phyloP scores from a whole-genome alignment of 1,140 invertebrate species.

The Drosophila lacertosa region DNA sequence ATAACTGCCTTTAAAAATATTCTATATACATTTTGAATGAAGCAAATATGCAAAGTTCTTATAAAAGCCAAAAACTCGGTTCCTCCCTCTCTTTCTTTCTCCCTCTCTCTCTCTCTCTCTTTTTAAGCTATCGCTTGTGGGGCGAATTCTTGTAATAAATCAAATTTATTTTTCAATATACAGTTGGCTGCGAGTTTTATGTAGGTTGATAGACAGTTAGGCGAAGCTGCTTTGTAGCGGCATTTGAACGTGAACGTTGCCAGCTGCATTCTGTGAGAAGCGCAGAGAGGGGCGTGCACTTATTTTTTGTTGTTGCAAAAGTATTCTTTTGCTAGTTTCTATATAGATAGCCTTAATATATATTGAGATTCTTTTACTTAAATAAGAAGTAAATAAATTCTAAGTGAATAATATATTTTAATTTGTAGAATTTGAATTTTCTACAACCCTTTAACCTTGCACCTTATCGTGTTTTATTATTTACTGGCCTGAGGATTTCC shows the following conservation, averaged over 20 bases:
- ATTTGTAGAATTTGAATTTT: too few species aligned
- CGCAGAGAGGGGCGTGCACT: neutral
- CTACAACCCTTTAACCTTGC: too few species aligned
- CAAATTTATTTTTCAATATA: constrained; percentile 66
- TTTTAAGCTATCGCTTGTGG: too few species aligned
- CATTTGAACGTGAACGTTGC: neutral
- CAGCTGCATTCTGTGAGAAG: constrained; percentile 1
- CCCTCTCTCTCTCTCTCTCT: neutral
- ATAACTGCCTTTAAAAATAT: constrained; percentile 66
- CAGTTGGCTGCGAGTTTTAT: constrained; percentile 30
- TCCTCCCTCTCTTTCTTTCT: neutral
- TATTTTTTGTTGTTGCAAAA: neutral
- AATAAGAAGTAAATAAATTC: too few species aligned
- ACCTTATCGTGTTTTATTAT: neutral
- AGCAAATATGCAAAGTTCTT: constrained; percentile 75
- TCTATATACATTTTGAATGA: constrained; percentile 73
- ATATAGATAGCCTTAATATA: too few species aligned
- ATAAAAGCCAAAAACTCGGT: constrained; percentile 27
- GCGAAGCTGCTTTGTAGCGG: constrained; percentile 13
- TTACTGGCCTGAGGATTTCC: constrained; percentile 19
- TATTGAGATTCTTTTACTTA: too few species aligned
- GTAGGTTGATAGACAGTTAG: constrained; percentile 13
- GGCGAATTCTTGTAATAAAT: constrained; percentile 45
- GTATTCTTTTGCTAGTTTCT: neutral
- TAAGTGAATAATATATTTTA: too few species aligned